Evolutionary conservation across 2,113 vertebrate genomes (phyloP).

Genomic region (Benitochromis conjunctus): DNA sequence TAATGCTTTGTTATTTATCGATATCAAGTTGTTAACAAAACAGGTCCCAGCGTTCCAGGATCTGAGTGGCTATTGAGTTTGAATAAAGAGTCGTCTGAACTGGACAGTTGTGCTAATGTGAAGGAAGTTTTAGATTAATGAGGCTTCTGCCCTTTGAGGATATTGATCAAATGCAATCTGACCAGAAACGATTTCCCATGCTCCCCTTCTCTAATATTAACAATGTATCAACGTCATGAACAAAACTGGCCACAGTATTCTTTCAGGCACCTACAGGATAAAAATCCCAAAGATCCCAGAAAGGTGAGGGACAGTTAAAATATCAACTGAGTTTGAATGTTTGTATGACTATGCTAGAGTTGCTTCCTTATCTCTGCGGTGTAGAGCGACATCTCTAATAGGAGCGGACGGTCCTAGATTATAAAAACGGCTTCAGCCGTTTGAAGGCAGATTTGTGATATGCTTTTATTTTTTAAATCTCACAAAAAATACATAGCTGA

Average conservation of each 20-base stretch:
- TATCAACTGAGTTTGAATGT: slow-evolving; percentile 11
- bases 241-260: slow-evolving; percentile 26
- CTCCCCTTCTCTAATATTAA: slow-evolving; percentile 46
- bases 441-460: background rate
- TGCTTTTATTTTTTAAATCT: background rate
- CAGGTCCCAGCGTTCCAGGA: background rate
- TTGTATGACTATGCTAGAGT: slow-evolving; percentile 13
- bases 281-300: background rate
- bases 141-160: slow-evolving; percentile 52
- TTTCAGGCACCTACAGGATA: background rate
- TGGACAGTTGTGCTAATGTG: slow-evolving; percentile 53
- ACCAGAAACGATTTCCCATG: slow-evolving; percentile 55
- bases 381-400: background rate
- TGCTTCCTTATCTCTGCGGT: background rate
- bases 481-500: background rate
- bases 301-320: background rate
- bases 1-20: background rate
- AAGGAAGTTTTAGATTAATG: slow-evolving; percentile 68
- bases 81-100: slow-evolving; percentile 34
- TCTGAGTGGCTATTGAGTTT: slow-evolving; percentile 33
- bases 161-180: slow-evolving; percentile 69
- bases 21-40: background rate
- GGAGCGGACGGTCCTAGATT: slow-evolving; percentile 17
- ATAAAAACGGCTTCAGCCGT: background rate
- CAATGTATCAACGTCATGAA: slow-evolving; percentile 49